These are phyloP conservation scores for Mesocentrotus franciscanus DNA, from an alignment of 53 echinoderm and acorn worm genomes.

Conservation along the genomic window DNA sequence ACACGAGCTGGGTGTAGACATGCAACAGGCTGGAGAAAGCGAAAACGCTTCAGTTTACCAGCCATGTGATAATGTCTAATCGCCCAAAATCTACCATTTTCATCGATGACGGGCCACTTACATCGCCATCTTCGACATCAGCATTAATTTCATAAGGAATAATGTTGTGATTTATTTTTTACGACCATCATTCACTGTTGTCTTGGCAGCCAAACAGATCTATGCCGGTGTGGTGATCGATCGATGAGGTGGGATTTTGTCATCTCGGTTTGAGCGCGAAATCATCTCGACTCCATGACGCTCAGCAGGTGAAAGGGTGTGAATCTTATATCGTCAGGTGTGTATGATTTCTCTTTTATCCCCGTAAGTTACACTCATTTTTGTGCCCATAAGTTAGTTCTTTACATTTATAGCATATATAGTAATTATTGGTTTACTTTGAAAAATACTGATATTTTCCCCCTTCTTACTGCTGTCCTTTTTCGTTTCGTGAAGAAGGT, in stretches of 20 bases:
- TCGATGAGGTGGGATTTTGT: not conserved
- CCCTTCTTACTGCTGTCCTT: too few species aligned
- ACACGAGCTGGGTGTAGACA: not conserved
- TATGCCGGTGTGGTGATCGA: not conserved
- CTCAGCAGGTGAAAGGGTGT: not conserved
- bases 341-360: not conserved
- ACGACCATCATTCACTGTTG: not conserved
- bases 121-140: not conserved
- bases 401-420: too few species aligned
- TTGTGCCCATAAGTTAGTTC: too few species aligned
- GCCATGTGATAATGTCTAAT: not conserved
- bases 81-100: not conserved
- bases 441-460: too few species aligned
- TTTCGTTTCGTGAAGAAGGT: too few species aligned
- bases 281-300: not conserved
- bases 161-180: not conserved
- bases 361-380: too few species aligned
- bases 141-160: not conserved
- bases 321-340: not conserved
- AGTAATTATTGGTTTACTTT: too few species aligned
- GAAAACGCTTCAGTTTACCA: not conserved
- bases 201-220: not conserved
- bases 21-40: slow-evolving; percentile 22
- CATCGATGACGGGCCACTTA: not conserved
- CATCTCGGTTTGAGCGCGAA: not conserved